Evolutionary conservation across 2,888 invertebrate species (phyloP).

Genomic region (Eupithecia pulchellata): DNA sequence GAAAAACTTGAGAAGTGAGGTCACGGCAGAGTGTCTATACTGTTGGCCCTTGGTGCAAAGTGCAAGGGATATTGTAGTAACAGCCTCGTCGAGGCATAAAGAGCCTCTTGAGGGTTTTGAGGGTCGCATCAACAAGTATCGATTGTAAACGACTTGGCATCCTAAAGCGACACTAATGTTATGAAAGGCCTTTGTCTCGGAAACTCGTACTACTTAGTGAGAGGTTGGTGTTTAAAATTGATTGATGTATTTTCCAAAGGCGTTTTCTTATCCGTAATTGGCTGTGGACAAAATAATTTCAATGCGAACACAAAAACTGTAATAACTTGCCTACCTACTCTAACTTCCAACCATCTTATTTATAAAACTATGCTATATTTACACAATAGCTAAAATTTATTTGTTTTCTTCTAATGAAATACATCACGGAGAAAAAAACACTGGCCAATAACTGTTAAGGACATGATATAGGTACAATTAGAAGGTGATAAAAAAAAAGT

Average conservation of each 20-base stretch:
- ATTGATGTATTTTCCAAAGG: background rate
- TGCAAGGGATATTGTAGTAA: constrained; percentile 10
- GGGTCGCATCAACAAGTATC: constrained; percentile 26
- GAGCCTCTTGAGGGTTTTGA: constrained; percentile 13
- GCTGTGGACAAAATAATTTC: background rate
- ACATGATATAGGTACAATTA: no score
- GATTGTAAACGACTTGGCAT: constrained; percentile 15
- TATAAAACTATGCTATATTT: background rate
- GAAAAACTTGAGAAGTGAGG: background rate
- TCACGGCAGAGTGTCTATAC: background rate
- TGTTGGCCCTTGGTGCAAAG: constrained; percentile 4
- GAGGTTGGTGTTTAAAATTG: background rate
- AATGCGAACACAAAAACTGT: background rate
- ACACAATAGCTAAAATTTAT: background rate
- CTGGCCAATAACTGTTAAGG: background rate
- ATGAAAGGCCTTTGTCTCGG: background rate
- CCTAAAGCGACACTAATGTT: background rate
- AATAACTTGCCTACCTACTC: background rate
- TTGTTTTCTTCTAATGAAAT: background rate
- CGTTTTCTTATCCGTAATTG: background rate
- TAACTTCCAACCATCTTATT: background rate
- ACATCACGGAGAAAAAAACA: background rate
- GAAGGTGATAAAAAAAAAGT: background rate
- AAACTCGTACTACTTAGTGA: background rate
- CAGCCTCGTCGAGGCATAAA: constrained; percentile 14